Evolutionary conservation across 2,113 vertebrate genomes (phyloP), one percentile per base, ranked within the genome.

Genomic region (Taxidea taxus): DNA sequence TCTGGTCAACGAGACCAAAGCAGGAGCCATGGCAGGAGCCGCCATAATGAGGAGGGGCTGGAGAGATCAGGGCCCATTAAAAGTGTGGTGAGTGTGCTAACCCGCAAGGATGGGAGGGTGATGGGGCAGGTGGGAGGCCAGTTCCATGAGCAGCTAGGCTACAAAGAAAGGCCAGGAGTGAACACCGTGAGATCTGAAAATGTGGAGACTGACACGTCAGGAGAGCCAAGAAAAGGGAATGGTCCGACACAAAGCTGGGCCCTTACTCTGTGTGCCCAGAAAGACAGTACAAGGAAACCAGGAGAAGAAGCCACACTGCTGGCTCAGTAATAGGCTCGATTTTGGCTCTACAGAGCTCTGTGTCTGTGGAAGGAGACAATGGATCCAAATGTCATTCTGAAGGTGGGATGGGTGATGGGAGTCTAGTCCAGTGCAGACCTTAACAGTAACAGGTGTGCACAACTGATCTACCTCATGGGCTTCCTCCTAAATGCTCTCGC

Each of bases 131-230:
- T 27, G 58, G 58, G 0, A 1, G 7, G 68, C 34, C 21, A 39
- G 14, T 14, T 44, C 20, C 4, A 7, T 2, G 4, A 85, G 14
- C 62, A 60, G n/a, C 0, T 0, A 75, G 39, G 37, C 62, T 64
- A 37, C 0, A 3, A 20, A 90, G 82, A 75, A 81, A 47, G 49
- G 39, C 34, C 34, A 9, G 20, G 44, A 14, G 18, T 16, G 25
- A 84, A 49, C 14, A 37, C 25, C 0, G 0, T 1, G 78, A 58
- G 27, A 94, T 56, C 31, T 6, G 8, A 56, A 87, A 90, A 9
- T 4, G 15, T 1, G 4, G 51, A 29, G 34, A 42, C 37, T 13
- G 16, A 39, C 6, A 8, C 3, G 21, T 49, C 1, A 0, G 29
- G 34, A 31, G 7, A 56, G 13, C 15, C 51, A 25, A 83, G 81